Percentiles rank a stretch among this genome's conserved stretches.
Conservation (phyloP, 64 coral and sea anemone genomes). For the Platygyra sinensis region DNA sequence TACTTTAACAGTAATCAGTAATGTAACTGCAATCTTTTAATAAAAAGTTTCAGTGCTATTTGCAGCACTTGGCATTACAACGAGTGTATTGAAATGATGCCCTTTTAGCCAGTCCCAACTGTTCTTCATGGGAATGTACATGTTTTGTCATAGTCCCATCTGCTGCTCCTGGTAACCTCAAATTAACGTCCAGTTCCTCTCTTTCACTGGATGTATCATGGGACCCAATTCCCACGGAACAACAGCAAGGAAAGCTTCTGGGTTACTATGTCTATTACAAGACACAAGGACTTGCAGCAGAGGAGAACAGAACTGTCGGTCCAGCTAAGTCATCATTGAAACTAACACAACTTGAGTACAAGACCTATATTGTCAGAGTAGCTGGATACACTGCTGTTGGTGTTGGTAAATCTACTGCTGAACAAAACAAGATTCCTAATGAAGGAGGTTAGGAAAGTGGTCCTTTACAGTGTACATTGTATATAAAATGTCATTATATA, state of each 20-base stretch:
- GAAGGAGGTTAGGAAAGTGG: too few species aligned
- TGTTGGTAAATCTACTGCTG: not conserved
- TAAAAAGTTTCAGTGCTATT: too few species aligned
- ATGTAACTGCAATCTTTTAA: too few species aligned
- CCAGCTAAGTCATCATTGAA: not conserved
- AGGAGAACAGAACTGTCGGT: not conserved
- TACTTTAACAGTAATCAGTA: too few species aligned
- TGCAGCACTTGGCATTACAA: too few species aligned
- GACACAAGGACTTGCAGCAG: not conserved
- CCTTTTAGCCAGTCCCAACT: too few species aligned
- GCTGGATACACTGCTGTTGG: not conserved
- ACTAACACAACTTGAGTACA: not conserved
- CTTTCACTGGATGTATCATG: not conserved
- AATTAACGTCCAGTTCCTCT: not conserved
- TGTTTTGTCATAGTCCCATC: too few species aligned
- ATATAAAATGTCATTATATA: too few species aligned
- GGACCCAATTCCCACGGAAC: not conserved
- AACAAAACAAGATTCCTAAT: too few species aligned
- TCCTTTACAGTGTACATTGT: too few species aligned
- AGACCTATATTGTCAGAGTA: not conserved
- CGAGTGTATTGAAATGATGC: too few species aligned
- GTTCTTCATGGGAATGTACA: too few species aligned
- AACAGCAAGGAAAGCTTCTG: slow-evolving; percentile 11
- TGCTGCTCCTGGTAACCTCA: not conserved
- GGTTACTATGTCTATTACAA: not conserved